Conservation (phyloP, 2,797 vertebrate species). For the Pempheris klunzingeri region DNA sequence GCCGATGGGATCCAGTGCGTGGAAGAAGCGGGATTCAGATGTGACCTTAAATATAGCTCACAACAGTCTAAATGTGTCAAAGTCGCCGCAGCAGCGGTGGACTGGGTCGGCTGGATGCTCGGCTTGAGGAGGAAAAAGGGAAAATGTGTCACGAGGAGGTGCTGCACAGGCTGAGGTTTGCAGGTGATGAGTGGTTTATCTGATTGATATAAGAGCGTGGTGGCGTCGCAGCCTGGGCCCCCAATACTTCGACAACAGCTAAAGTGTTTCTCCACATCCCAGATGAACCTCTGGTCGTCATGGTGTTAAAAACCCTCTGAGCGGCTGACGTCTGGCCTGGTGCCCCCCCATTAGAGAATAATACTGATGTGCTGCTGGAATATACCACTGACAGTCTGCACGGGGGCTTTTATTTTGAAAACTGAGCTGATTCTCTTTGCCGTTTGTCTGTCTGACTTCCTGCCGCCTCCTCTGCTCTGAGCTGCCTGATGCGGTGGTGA, state of each 20-base stretch:
- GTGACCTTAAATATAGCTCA: constrained; percentile 43
- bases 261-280: too few species aligned
- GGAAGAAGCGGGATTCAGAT: constrained; percentile 12
- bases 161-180: constrained; percentile 27
- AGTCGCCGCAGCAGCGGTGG: constrained; percentile 20
- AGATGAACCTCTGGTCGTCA: too few species aligned
- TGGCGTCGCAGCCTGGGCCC: constrained; percentile 8
- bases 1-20: not conserved
- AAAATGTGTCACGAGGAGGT: constrained; percentile 23
- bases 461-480: too few species aligned
- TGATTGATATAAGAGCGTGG: constrained; percentile 30
- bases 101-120: constrained; percentile 26
- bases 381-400: too few species aligned
- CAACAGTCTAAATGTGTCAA: constrained; percentile 36
- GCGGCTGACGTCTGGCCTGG: too few species aligned
- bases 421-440: too few species aligned
- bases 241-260: constrained; percentile 15
- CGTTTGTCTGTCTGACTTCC: too few species aligned
- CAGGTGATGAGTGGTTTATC: constrained; percentile 31
- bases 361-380: too few species aligned
- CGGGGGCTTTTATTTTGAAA: too few species aligned
- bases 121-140: not conserved
- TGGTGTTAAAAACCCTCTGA: too few species aligned
- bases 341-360: too few species aligned
- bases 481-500: too few species aligned